Percentiles rank a stretch among this genome's conserved stretches.
Evolutionary conservation across 2,113 vertebrate genomes (phyloP).

Genomic region (Pogona vitticeps): DNA sequence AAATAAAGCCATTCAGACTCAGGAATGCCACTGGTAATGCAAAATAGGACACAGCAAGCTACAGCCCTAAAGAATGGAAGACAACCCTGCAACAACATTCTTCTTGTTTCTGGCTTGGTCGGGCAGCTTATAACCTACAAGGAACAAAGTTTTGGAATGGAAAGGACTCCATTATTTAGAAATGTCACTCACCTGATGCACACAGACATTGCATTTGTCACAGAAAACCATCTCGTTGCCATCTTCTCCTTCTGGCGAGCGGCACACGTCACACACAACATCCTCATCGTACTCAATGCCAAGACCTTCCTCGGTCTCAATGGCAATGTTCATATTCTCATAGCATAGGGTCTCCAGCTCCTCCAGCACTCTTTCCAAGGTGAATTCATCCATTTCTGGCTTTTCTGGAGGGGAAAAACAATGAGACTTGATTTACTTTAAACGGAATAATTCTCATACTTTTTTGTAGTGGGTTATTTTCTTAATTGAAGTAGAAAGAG

Average conservation of each 20-base stretch:
- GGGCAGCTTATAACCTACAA: not conserved
- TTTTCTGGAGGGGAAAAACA: constrained; percentile 76
- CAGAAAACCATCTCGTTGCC: constrained; percentile 99
- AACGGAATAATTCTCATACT: not conserved
- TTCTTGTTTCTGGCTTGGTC: not conserved
- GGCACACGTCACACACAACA: constrained; percentile 96
- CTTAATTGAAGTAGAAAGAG: not conserved
- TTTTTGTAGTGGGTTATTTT: not conserved
- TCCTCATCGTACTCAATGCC: constrained; percentile 98
- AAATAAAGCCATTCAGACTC: not conserved
- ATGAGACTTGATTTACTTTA: fast-evolving
- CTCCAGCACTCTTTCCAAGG: constrained; percentile 89
- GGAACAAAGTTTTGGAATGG: not conserved
- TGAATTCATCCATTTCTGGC: constrained; percentile 91
- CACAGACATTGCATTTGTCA: constrained; percentile 97
- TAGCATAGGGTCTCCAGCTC: constrained; percentile 90
- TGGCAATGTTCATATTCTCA: constrained; percentile 93
- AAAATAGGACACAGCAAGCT: no score
- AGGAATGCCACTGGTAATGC: not conserved
- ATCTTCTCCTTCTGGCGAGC: constrained; percentile 94
- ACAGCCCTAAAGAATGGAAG: not conserved
- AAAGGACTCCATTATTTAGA: not conserved
- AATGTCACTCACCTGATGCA: constrained; percentile 87
- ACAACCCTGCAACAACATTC: fast-evolving
- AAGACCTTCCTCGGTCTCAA: constrained; percentile 93